Base-by-base conservation (phyloP, 2,888 invertebrate genomes). In the Didymodactylos carnosus region DNA sequence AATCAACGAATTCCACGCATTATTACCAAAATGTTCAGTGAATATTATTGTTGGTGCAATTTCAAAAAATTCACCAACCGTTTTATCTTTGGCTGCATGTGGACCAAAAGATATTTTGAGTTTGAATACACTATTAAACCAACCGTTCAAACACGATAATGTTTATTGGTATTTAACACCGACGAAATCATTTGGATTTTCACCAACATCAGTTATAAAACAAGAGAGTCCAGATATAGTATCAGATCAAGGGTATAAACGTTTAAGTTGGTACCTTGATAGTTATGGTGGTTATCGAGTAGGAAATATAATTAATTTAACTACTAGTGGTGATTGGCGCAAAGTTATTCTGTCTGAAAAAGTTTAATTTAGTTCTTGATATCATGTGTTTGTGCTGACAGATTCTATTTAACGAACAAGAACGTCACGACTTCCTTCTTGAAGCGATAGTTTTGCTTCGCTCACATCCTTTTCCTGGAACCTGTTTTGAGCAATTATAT, bases 121-220 rank as follows among this genome's bases (percentile, higher is more conserved):
- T n/a, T 49, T 29, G 13, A 39, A 16, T 39, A 73, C 69, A 35
- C 11, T 5, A 14, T 39, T 70, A 8, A 46, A 73, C n/a, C 14
- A 14, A 13, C 73, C 73, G 23, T 27, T 25, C 29, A 49, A 35
- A 35, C 19, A 40, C 39, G 70, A 49, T 0, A 40, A 39, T 46
- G 69, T 43, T 23, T 43, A 73, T 53, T 73, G 73, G 73, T 73
- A 73, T 23, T 25, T 73, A 41, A 73, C 70, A 40, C 14, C 27
- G 11, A 13, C 7, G 25, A 10, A 10, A 27, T 46, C 70, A 40
- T 73, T 73, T 41, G 73, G 73, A 39, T 73, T 73, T 69, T 7
- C 70, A n/a, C 49, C 49, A 19, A 8, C 39, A 19, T 39, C 70
- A 53, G 51, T 10, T 11, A 51, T 73, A 27, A 70, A 73, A 35